phyloP scores from a whole-genome alignment of 2,113 vertebrate genomes.

The Cichladusa arquata region DNA sequence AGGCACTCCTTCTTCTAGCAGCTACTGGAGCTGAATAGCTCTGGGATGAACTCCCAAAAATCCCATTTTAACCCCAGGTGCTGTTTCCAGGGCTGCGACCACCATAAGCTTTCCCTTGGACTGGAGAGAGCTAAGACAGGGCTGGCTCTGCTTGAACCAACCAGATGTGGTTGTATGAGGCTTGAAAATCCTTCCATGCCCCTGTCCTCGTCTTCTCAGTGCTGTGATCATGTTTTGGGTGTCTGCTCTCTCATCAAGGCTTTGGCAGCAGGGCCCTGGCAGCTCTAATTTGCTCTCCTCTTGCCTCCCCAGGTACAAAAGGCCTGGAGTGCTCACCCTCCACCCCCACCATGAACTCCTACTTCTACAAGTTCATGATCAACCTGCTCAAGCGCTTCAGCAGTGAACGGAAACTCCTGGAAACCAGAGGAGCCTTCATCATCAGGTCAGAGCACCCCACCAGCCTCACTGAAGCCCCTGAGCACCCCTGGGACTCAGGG shows the following conservation, averaged over 20 bases:
- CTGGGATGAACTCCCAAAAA: not conserved
- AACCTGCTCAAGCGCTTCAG: conserved; percentile 95
- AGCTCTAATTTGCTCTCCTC: not conserved
- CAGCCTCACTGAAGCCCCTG: not conserved
- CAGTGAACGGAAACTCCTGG: conserved; percentile 91
- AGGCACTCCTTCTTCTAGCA: not conserved
- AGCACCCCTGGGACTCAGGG: not conserved
- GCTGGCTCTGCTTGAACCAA: not conserved
- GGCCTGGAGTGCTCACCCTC: conserved; percentile 87
- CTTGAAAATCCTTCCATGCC: not conserved
- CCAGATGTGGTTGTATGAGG: not conserved
- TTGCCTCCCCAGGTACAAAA: conserved; percentile 72
- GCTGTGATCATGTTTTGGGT: not conserved
- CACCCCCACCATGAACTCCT: conserved; percentile 98
- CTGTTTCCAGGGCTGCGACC: not conserved
- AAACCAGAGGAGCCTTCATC: conserved; percentile 91
- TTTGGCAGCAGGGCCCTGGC: not conserved
- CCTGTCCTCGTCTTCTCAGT: not conserved
- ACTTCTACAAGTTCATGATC: conserved; percentile 99
- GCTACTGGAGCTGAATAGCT: not conserved
- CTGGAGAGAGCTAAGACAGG: not conserved
- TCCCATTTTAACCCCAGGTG: accelerated
- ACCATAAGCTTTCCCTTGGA: not conserved
- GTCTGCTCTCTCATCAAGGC: not conserved
- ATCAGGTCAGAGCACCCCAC: conserved; percentile 79